phyloP scores from a whole-genome alignment of 2,888 invertebrate species.

The Steinernema carpocapsae region DNA sequence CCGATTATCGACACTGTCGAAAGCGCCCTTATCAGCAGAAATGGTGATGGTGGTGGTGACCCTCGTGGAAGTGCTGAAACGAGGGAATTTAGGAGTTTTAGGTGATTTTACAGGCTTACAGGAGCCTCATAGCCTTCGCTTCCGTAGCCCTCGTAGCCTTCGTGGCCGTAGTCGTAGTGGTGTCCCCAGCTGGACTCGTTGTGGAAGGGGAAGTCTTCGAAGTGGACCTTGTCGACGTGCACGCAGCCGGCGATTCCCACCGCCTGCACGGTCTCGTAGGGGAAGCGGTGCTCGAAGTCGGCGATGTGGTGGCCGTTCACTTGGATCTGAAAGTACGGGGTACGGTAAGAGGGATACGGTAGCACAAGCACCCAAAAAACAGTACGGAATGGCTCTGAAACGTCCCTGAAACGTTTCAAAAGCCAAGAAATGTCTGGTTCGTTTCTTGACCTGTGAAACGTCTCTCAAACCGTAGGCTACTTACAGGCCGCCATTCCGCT shows the following conservation, averaged over 20 bases:
- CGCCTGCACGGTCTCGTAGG: slow-evolving; percentile 55
- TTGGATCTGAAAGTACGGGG: slow-evolving; percentile 48
- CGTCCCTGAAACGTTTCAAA: too few species aligned
- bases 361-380: too few species aligned
- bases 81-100: not conserved
- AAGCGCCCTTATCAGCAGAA: slow-evolving; percentile 12
- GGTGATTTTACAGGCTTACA: slow-evolving; percentile 32
- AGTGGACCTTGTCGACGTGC: slow-evolving; percentile 51
- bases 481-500: too few species aligned
- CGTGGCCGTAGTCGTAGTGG: slow-evolving; percentile 54
- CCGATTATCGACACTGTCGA: not conserved
- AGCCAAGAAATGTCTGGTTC: too few species aligned
- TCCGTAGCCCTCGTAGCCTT: slow-evolving; percentile 54
- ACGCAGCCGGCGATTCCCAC: slow-evolving; percentile 52
- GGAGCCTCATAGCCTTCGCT: slow-evolving; percentile 51
- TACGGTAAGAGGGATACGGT: not conserved
- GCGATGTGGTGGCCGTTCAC: slow-evolving; percentile 57
- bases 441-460: too few species aligned
- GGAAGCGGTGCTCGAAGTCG: slow-evolving; percentile 57
- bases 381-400: too few species aligned
- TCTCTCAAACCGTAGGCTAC: too few species aligned
- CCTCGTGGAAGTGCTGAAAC: slow-evolving; percentile 21
- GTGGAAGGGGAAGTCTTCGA: slow-evolving; percentile 53
- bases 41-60: slow-evolving; percentile 29
- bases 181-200: slow-evolving; percentile 15